phyloP scores from a whole-genome alignment of 1,140 invertebrate genomes.

The Pteromalus puparum region DNA sequence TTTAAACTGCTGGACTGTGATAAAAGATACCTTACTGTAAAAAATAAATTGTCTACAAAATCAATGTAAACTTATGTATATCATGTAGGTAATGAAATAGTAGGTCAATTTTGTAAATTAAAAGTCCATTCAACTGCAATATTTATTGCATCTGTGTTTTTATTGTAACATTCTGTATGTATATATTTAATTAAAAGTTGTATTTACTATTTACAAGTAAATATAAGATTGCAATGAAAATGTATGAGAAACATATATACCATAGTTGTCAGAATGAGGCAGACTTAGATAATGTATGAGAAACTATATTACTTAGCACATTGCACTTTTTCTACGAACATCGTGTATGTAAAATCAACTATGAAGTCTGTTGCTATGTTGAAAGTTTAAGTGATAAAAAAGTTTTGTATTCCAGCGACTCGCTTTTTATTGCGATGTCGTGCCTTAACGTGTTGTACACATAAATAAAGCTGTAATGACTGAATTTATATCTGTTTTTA shows the following conservation, averaged over 20 bases:
- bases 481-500: slow-evolving; percentile 29
- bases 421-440: slow-evolving; percentile 14
- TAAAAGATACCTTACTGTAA: slow-evolving; percentile 18
- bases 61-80: background rate
- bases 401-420: slow-evolving; percentile 11
- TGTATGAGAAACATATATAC: background rate
- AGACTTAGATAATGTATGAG: too few relatives aligned
- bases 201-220: slow-evolving; percentile 2
- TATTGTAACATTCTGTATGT: background rate
- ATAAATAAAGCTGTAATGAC: slow-evolving; percentile 24
- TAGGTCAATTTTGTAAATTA: background rate
- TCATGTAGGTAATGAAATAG: background rate
- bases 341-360: background rate
- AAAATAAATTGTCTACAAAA: background rate
- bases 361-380: background rate
- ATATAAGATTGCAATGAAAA: background rate
- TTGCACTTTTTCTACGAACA: background rate
- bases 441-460: slow-evolving; percentile 4
- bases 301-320: background rate
- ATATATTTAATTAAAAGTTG: background rate
- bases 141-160: background rate
- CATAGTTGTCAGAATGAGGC: too few relatives aligned
- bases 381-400: background rate
- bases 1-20: slow-evolving; percentile 23
- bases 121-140: background rate